phyloP scores from a whole-genome alignment of 1,140 invertebrate species.

The Metopolophium dirhodum region DNA sequence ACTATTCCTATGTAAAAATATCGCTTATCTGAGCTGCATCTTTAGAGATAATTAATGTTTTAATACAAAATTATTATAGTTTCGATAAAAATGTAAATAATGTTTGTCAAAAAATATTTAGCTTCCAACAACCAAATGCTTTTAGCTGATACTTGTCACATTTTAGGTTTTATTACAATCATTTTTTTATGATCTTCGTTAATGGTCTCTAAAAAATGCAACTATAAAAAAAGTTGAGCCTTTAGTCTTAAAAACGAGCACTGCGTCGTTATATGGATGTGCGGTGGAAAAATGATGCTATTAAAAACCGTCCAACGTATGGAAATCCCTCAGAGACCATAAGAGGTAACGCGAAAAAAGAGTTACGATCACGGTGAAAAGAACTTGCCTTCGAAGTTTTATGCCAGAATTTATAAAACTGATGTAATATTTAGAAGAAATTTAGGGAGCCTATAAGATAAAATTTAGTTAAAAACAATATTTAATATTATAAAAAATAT shows the following conservation, averaged over 20 bases:
- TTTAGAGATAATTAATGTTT: neutral
- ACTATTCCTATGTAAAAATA: neutral
- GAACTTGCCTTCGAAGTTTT: neutral
- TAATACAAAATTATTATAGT: neutral
- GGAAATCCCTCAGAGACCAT: constrained; percentile 39
- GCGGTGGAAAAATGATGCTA: constrained; percentile 24
- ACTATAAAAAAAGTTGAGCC: neutral
- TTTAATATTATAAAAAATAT: neutral
- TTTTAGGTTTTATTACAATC: constrained; percentile 9
- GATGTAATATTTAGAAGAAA: neutral
- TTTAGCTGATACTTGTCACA: constrained; percentile 22
- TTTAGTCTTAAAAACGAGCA: constrained; percentile 22
- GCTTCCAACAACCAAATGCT: neutral
- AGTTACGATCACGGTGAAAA: constrained; percentile 30
- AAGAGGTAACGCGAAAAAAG: constrained; percentile 7
- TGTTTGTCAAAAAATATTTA: neutral
- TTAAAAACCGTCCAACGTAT: constrained; percentile 4
- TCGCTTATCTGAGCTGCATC: neutral
- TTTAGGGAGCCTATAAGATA: too few species aligned
- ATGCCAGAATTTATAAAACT: neutral
- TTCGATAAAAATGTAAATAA: neutral
- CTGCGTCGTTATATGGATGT: neutral
- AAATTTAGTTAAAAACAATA: neutral
- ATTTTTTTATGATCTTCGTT: constrained; percentile 12
- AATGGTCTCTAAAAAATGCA: neutral